These are phyloP conservation scores for Ophiothrix spiculata DNA, from an alignment of 35 echinoderm and acorn worm species.

Conservation along the genomic window DNA sequence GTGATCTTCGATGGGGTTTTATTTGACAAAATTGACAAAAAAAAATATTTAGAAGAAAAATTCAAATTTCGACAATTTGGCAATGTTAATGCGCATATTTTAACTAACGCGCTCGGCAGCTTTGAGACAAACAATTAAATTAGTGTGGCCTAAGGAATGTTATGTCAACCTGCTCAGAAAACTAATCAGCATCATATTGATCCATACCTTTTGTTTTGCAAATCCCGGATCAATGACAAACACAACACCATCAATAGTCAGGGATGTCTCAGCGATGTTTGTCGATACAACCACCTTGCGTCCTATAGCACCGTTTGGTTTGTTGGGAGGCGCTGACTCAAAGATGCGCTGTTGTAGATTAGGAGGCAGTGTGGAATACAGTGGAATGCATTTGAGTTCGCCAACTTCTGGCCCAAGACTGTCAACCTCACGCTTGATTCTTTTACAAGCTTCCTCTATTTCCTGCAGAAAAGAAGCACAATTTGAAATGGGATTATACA, in stretches of 20 bases:
- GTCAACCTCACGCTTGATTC: conserved; percentile 83
- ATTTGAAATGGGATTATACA: too few relatives aligned
- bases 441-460: conserved; percentile 95
- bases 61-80: too few relatives aligned
- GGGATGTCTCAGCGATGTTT: conserved; percentile 94
- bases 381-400: conserved; percentile 89
- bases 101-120: too few relatives aligned
- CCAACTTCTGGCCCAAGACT: conserved; percentile 81
- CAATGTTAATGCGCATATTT: too few relatives aligned
- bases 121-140: too few relatives aligned
- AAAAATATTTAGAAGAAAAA: too few relatives aligned
- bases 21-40: too few relatives aligned
- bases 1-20: too few relatives aligned
- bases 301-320: conserved; percentile 85
- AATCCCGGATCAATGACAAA: conserved; percentile 99
- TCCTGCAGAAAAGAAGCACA: conserved; percentile 51
- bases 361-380: conserved; percentile 94
- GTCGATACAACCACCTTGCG: conserved; percentile 94
- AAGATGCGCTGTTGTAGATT: conserved; percentile 89
- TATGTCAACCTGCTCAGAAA: too few relatives aligned
- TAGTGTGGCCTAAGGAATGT: too few relatives aligned
- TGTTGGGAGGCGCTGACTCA: conserved; percentile 83
- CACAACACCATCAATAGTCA: conserved; percentile 96
- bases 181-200: too few relatives aligned
- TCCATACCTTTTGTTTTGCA: conserved; percentile 98